These are phyloP conservation scores for Myoxocephalus aenaeus DNA, from an alignment of 2,797 vertebrate species.

Conservation along the genomic window DNA sequence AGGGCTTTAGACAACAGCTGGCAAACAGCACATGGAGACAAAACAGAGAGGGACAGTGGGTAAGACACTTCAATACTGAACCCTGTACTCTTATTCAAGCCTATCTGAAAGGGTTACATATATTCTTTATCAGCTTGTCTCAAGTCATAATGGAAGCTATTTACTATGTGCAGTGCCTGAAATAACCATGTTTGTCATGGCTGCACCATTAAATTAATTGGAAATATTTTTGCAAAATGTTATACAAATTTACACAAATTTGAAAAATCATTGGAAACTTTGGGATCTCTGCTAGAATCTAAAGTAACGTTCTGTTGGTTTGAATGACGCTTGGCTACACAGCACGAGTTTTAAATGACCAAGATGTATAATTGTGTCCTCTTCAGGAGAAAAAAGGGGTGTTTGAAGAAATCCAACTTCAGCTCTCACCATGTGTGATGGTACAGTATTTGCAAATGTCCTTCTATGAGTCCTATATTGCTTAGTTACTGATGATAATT, in stretches of 20 bases:
- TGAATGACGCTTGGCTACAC: not conserved
- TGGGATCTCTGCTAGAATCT: not conserved
- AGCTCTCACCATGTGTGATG: conserved; percentile 88
- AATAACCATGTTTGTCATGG: not conserved
- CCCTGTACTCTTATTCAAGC: not conserved
- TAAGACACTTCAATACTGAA: conserved; percentile 46
- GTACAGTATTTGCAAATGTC: conserved; percentile 70
- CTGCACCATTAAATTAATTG: not conserved
- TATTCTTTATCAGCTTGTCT: not conserved
- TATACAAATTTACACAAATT: not conserved
- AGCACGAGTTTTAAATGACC: not conserved
- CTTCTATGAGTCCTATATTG: not conserved
- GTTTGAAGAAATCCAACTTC: conserved; percentile 76
- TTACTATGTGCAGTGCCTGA: not conserved
- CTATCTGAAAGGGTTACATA: not conserved
- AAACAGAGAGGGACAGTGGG: conserved; percentile 72
- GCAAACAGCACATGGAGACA: conserved; percentile 63
- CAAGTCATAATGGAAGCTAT: not conserved
- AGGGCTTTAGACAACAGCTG: conserved; percentile 53
- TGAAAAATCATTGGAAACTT: not conserved
- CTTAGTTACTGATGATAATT: not conserved
- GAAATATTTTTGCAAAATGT: not conserved
- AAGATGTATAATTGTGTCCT: conserved; percentile 13
- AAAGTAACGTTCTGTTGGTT: not conserved
- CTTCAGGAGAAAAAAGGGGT: conserved; percentile 67